These are phyloP conservation scores for Hybognathus amarus DNA, from an alignment of 2,797 vertebrate genomes.

Conservation along the genomic window DNA sequence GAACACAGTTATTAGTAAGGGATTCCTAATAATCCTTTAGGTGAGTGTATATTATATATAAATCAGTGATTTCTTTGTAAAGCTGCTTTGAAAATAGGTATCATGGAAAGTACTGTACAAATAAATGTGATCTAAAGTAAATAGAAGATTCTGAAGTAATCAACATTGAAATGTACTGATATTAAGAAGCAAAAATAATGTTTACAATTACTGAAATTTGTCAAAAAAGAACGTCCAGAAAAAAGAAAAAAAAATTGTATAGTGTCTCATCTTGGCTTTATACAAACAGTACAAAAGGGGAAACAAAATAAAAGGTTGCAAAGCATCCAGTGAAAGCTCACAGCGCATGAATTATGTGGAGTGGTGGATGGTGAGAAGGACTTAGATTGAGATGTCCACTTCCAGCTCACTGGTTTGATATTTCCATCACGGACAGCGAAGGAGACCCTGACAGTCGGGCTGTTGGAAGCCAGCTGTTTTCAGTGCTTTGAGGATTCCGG, in stretches of 20 bases:
- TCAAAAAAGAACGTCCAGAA: not conserved
- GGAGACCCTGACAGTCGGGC: constrained; percentile 83
- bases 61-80: not conserved
- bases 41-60: no score
- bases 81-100: not conserved
- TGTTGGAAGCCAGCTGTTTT: constrained; percentile 84
- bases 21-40: no score
- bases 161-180: not conserved
- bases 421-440: constrained; percentile 83
- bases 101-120: not conserved
- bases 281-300: constrained; percentile 35
- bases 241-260: not conserved
- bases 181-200: rapidly evolving
- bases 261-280: not conserved
- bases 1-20: no score
- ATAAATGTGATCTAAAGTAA: not conserved
- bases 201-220: not conserved
- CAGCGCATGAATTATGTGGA: constrained; percentile 77
- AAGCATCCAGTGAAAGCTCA: constrained; percentile 57
- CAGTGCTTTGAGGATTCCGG: constrained; percentile 79
- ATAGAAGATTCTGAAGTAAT: not conserved
- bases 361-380: constrained; percentile 69
- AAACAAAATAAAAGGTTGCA: constrained; percentile 32
- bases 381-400: constrained; percentile 82
- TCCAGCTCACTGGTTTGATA: constrained; percentile 83